These are phyloP conservation scores for Iselma pallidipennis DNA, from an alignment of 2,888 invertebrate species.

Conservation along the genomic window DNA sequence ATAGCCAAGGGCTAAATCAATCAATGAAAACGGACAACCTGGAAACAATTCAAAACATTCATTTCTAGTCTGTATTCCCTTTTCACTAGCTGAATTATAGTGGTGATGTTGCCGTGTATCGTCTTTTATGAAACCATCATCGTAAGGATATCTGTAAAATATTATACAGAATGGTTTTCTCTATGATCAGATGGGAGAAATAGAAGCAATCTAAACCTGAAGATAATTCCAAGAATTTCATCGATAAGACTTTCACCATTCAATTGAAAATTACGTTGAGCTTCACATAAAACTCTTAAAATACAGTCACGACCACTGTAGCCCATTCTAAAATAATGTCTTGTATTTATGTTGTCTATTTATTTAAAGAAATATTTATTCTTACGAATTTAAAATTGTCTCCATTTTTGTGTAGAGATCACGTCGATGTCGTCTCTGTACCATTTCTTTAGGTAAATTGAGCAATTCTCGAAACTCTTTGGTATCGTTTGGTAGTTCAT, in stretches of 20 bases:
- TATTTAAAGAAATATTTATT: not conserved
- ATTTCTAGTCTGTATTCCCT: conserved; percentile 48
- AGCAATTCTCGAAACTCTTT: conserved; percentile 27
- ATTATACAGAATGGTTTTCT: conserved; percentile 5
- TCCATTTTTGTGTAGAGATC: conserved; percentile 73
- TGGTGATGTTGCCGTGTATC: conserved; percentile 59
- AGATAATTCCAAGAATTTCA: conserved; percentile 71
- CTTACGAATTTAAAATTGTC: conserved; percentile 70
- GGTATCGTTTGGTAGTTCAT: conserved; percentile 71
- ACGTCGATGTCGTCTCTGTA: conserved; percentile 66
- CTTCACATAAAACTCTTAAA: conserved; percentile 71
- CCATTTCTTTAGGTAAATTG: conserved; percentile 52
- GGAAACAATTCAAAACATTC: conserved; percentile 61
- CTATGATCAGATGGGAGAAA: not conserved
- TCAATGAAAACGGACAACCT: conserved; percentile 71
- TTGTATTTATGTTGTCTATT: not conserved
- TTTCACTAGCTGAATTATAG: conserved; percentile 66
- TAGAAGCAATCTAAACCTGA: conserved; percentile 59
- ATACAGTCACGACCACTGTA: conserved; percentile 73
- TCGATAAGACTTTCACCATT: conserved; percentile 64
- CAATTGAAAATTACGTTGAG: conserved; percentile 65
- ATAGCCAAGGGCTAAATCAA: conserved; percentile 70
- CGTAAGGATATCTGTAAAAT: conserved; percentile 16
- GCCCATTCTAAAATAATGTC: conserved; percentile 65
- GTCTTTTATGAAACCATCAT: not conserved